phyloP scores from a whole-genome alignment of 2,113 vertebrate genomes.

The Cyphomyrus plagiostoma region DNA sequence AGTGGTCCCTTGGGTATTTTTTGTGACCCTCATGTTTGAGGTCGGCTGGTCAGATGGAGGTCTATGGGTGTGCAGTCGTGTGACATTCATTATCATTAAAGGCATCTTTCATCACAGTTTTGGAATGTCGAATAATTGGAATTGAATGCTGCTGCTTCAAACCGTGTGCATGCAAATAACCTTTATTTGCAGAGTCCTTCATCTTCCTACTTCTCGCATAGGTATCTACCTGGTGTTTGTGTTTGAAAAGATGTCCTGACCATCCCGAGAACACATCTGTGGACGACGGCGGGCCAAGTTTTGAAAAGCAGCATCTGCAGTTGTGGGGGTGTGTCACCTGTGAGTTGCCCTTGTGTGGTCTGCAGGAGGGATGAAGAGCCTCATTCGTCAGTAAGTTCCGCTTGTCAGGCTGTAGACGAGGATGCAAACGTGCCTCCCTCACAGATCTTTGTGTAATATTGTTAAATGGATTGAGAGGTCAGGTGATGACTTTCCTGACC shows the following conservation, averaged over 20 bases:
- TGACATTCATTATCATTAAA: background rate
- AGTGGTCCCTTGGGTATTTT: background rate
- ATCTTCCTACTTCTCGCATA: constrained; percentile 42
- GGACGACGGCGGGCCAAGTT: background rate
- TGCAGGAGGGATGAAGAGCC: background rate
- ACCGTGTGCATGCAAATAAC: background rate
- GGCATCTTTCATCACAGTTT: background rate
- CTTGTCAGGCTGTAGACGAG: background rate
- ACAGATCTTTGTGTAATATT: background rate
- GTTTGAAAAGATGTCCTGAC: constrained; percentile 79
- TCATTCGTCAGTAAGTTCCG: background rate
- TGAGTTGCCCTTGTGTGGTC: background rate
- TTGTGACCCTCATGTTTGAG: background rate
- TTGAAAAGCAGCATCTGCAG: background rate
- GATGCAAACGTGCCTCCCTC: background rate
- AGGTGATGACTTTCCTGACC: background rate
- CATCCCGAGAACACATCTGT: background rate
- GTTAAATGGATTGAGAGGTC: background rate
- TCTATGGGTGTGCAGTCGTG: background rate
- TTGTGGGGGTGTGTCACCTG: background rate
- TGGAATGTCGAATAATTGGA: background rate
- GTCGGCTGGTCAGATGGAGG: background rate
- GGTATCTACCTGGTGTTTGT: constrained; percentile 92
- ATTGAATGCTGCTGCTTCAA: background rate
- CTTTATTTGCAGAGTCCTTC: background rate